These are phyloP conservation scores for Vidua chalybeata DNA, from an alignment of 2,113 vertebrate genomes.

Conservation along the genomic window DNA sequence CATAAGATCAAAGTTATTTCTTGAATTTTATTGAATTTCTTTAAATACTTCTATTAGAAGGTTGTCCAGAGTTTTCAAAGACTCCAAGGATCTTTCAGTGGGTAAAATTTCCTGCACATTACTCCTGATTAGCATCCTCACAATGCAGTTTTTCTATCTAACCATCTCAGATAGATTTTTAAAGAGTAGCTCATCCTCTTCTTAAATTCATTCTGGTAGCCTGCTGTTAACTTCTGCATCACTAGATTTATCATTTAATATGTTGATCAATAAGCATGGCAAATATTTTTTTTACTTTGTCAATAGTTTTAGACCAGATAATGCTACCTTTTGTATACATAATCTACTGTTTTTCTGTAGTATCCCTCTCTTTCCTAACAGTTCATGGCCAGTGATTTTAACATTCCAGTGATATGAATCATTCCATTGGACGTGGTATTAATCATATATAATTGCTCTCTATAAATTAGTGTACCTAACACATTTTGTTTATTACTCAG, in stretches of 20 bases:
- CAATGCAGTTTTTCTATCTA: background rate
- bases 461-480: conserved; percentile 18
- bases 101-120: background rate
- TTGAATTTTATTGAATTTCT: background rate
- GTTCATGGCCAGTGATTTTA: background rate
- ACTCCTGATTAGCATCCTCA: background rate
- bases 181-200: background rate
- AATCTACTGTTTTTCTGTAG: background rate
- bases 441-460: conserved; percentile 26
- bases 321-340: background rate
- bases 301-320: background rate
- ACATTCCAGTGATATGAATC: background rate
- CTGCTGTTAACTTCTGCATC: background rate
- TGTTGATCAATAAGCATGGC: background rate
- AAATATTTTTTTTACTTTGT: background rate
- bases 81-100: background rate
- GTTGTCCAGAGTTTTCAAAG: background rate
- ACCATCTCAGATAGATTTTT: background rate
- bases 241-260: conserved; percentile 7
- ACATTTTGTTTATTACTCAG: conserved; percentile 39
- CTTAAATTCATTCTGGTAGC: background rate
- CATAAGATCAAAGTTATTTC: background rate
- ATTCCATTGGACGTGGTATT: background rate
- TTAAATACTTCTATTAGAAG: background rate
- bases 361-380: background rate